Percentiles rank a stretch among this genome's conserved stretches.
Conservation (phyloP, 2,113 vertebrate species). For the Phyllostomus hastatus region DNA sequence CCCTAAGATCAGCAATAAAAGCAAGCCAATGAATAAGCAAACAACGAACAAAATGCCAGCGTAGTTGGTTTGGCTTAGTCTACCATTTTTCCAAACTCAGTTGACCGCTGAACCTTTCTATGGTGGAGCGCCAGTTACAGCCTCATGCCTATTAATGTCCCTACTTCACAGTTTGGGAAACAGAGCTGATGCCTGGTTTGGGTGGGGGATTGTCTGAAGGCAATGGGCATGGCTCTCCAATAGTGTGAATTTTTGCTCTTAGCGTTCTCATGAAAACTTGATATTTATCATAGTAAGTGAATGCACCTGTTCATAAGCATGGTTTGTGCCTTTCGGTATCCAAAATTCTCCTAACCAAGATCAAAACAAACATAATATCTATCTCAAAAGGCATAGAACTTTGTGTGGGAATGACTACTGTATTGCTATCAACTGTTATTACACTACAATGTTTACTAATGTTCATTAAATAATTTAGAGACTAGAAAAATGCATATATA, state of each 20-base stretch:
- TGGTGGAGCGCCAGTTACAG: neutral
- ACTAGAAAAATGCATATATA: neutral
- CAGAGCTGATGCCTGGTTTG: neutral
- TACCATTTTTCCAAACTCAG: neutral
- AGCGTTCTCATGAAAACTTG: neutral
- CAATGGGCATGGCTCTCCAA: neutral
- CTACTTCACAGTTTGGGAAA: neutral
- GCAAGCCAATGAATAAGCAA: neutral
- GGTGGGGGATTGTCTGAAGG: neutral
- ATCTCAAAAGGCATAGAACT: neutral
- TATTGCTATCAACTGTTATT: neutral
- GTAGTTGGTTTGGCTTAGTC: neutral
- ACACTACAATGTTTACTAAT: neutral
- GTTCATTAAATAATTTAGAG: constrained; percentile 25
- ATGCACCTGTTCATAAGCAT: neutral
- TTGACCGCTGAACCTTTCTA: neutral
- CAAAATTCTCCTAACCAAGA: constrained; percentile 7
- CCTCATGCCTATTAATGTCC: neutral
- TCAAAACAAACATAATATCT: neutral
- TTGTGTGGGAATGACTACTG: neutral
- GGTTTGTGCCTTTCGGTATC: neutral
- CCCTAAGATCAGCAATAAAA: neutral
- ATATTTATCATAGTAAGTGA: neutral
- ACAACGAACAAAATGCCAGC: neutral
- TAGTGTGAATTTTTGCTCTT: neutral